Evolutionary conservation across 2,797 vertebrate genomes (phyloP).

Genomic region (Sebastes miniatus): DNA sequence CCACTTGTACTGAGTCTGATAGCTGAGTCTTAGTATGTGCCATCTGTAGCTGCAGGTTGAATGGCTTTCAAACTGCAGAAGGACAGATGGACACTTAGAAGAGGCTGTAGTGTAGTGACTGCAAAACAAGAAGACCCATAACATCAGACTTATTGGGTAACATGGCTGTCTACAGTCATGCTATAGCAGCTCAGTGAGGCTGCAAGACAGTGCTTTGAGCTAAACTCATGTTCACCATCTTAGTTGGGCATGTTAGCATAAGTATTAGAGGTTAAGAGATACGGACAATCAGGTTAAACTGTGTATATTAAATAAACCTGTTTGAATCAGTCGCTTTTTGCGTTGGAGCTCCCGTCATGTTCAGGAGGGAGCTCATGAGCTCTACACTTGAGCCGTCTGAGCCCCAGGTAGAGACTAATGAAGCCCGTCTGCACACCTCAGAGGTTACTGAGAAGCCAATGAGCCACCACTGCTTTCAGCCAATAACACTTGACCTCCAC

Average conservation of each 20-base stretch:
- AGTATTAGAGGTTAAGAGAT: background rate
- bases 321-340: background rate
- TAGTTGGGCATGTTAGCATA: background rate
- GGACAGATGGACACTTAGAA: background rate
- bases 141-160: rapidly evolving
- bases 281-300: background rate
- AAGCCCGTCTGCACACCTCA: background rate
- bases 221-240: background rate
- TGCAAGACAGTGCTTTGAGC: background rate
- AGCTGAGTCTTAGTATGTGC: background rate
- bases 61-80: no score
- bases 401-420: constrained; percentile 1
- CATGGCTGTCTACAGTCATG: background rate
- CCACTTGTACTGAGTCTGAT: no score
- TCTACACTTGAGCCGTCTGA: background rate
- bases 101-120: no score
- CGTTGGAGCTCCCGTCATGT: background rate
- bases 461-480: background rate
- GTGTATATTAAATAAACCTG: background rate
- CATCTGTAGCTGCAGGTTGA: background rate
- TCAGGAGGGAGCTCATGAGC: background rate
- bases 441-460: constrained; percentile 1
- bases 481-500: background rate
- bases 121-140: no score
- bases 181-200: background rate